Percentiles rank a stretch among this genome's conserved stretches.
Conservation (phyloP, 2,113 vertebrate species). For the Opisthocomus hoazin region DNA sequence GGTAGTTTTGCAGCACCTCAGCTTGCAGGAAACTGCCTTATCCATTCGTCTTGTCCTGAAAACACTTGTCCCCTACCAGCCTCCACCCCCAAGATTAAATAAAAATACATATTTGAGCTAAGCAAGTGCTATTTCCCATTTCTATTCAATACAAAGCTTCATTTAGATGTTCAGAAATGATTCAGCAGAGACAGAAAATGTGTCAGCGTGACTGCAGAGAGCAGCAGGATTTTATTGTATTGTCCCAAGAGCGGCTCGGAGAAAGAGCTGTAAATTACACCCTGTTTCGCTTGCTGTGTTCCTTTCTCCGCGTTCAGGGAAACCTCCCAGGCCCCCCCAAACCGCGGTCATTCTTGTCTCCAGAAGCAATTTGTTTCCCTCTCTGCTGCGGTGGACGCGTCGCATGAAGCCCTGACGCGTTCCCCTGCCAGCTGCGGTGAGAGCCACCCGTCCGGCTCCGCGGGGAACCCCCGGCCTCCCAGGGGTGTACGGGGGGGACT, state of each 20-base stretch:
- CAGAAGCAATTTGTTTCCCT: neutral
- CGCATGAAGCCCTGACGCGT: accelerated
- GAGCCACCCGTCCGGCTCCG: too few relatives aligned
- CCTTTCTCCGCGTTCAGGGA: neutral
- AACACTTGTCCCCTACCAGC: neutral
- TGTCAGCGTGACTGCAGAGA: neutral
- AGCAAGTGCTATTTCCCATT: neutral
- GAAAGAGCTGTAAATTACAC: neutral
- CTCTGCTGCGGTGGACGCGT: neutral
- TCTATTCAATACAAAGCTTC: neutral
- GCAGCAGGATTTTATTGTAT: neutral
- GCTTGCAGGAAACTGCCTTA: neutral
- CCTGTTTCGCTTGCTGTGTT: neutral
- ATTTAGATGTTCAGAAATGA: neutral
- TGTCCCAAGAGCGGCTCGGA: neutral
- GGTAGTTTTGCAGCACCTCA: neutral
- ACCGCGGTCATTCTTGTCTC: accelerated
- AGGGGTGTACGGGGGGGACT: neutral
- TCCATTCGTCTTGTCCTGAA: accelerated
- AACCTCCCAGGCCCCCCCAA: too few relatives aligned
- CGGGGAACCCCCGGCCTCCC: too few relatives aligned
- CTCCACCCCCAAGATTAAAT: neutral
- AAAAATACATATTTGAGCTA: neutral
- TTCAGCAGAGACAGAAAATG: neutral
- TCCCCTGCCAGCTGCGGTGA: neutral